These are phyloP conservation scores for Poeciliopsis infans DNA, from an alignment of 2,797 vertebrate species.

Conservation along the genomic window DNA sequence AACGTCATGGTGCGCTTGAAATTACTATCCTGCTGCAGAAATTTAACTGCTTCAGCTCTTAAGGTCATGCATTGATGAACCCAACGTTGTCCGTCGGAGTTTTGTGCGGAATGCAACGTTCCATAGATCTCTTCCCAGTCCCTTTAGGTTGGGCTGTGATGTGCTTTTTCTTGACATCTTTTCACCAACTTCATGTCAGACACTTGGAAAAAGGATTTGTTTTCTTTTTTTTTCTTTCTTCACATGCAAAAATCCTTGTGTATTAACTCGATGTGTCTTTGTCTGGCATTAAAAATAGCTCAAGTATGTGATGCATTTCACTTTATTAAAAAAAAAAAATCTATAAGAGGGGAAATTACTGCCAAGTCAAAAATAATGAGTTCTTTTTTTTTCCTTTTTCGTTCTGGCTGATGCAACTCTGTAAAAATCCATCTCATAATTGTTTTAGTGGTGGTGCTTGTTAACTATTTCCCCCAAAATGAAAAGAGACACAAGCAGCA, in stretches of 20 bases:
- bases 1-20: not conserved
- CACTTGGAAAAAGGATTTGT: not conserved
- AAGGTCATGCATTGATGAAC: not conserved
- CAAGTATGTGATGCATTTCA: not conserved
- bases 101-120: not conserved
- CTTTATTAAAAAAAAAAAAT: not conserved
- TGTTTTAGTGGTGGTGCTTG: conserved; percentile 5
- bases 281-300: not conserved
- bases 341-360: not conserved
- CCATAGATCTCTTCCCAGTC: not conserved
- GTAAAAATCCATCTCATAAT: conserved; percentile 20
- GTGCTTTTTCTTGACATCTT: not conserved
- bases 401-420: conserved; percentile 32
- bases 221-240: not conserved
- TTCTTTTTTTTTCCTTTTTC: not conserved
- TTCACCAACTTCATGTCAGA: not conserved
- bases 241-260: not conserved
- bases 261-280: not conserved
- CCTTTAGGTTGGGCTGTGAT: not conserved
- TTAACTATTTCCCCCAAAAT: conserved; percentile 45
- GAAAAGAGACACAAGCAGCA: conserved; percentile 31
- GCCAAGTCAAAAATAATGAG: conserved; percentile 23
- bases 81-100: not conserved
- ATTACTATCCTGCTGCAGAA: not conserved
- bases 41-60: not conserved